Base-by-base conservation (phyloP, 23 tunicate genomes). In the Ciona savignyi region DNA sequence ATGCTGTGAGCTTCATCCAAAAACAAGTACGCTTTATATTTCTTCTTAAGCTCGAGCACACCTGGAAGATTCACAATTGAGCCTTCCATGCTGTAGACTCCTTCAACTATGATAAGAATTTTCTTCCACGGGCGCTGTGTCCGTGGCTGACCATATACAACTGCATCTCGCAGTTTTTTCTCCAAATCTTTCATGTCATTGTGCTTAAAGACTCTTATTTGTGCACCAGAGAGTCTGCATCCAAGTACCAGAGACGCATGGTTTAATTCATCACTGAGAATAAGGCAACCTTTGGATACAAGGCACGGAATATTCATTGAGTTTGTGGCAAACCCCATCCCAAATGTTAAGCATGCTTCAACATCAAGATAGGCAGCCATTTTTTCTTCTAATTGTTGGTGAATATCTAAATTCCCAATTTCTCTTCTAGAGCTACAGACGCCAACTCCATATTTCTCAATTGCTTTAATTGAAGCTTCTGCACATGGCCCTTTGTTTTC, bases 11-110 rank as follows among this genome's bases (percentile, higher is more conserved):
- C 99, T 84, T 95, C 99, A 69, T 95, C 99, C 62, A 95, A 74
- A 65, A 76, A 95, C 30, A 95, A 34, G 65, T 88, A 95, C 9
- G 99, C 99, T 35, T 84, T 89, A 79, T 95, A 95, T 80, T 95
- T 95, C 77, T 95, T 84, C 62, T 95, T 95, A 20, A 95, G 67
- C 0, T 76, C 81, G 62, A 95, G 23, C 22, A 95, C 77, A 23
- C 83, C 92, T 1, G 95, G 95, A 6, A 95, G 78, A 74, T 95
- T 95, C 2, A 95, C 72, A 62, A 95, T 88, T 30, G 92, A 83
- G 2, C 99, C 99, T 77, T 95, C 99, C 99, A 95, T 95, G 81
- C 97, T 91, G 86, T 95, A 95, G 23, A 95, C 87, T 19, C 99
- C 99, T 84, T 95, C 99, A 34, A 95, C 99, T 76, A 95, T 83